phyloP scores from a whole-genome alignment of 2,113 vertebrate species.

The Anseranas semipalmata region DNA sequence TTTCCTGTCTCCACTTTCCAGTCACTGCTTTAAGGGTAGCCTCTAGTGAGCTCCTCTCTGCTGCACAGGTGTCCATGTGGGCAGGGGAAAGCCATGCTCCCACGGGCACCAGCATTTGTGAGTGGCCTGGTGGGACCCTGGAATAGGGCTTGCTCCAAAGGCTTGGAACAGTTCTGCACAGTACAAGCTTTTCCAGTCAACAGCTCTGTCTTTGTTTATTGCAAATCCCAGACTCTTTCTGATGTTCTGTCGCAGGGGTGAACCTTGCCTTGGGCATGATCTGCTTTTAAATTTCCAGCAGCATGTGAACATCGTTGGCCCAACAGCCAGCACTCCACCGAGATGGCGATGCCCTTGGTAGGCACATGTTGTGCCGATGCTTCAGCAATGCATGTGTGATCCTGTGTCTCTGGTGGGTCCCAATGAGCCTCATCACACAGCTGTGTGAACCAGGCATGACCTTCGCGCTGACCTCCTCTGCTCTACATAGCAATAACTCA shows the following conservation, averaged over 20 bases:
- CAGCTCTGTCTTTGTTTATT: neutral
- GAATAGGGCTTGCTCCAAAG: neutral
- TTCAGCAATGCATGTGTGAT: rapidly evolving
- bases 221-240: neutral
- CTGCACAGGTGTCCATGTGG: neutral
- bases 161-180: neutral
- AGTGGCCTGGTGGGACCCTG: neutral
- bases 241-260: neutral
- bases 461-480: slow-evolving; percentile 3
- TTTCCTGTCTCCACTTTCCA: neutral
- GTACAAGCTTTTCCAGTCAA: neutral
- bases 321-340: neutral
- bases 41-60: neutral
- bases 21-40: neutral
- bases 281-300: neutral
- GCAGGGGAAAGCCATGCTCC: neutral
- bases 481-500: neutral
- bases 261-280: neutral
- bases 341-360: neutral
- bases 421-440: neutral
- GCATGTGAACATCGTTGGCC: neutral
- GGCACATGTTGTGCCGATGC: neutral
- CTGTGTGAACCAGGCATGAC: neutral
- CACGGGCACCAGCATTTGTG: neutral
- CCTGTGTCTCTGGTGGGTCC: neutral